Percentiles rank a stretch among this genome's conserved stretches.
Evolutionary conservation across 2,888 invertebrate species (phyloP).

Genomic region (Podabrus alpinus): DNA sequence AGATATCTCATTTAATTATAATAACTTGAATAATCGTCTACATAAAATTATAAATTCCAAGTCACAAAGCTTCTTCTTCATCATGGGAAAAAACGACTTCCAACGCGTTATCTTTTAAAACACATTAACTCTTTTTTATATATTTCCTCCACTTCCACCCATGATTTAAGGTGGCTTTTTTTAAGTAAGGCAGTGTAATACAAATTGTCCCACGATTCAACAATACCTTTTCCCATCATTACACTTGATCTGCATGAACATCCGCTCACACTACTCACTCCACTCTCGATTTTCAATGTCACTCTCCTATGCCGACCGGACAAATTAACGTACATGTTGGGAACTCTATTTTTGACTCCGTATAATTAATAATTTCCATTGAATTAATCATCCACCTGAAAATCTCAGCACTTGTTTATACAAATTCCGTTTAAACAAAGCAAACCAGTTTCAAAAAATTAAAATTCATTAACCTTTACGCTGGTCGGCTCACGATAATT

Average conservation of each 20-base stretch:
- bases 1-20: constrained; percentile 52
- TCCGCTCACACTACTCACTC: constrained; percentile 47
- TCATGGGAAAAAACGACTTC: constrained; percentile 44
- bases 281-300: constrained; percentile 57
- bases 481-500: not conserved
- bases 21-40: constrained; percentile 38
- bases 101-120: constrained; percentile 26
- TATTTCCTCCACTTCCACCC: constrained; percentile 42
- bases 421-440: not conserved
- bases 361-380: constrained; percentile 10
- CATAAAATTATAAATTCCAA: constrained; percentile 46
- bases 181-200: constrained; percentile 56
- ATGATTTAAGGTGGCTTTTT: constrained; percentile 52
- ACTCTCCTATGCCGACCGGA: constrained; percentile 39
- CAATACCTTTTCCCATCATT: constrained; percentile 57
- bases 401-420: not conserved
- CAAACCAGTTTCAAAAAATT: not conserved
- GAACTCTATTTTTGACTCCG: not conserved
- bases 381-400: constrained; percentile 10
- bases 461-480: not conserved
- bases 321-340: constrained; percentile 41
- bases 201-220: constrained; percentile 54
- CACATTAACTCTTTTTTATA: constrained; percentile 43
- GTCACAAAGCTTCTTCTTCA: constrained; percentile 35
- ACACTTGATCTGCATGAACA: constrained; percentile 58